Evolutionary conservation across 1,140 invertebrate genomes (phyloP), one percentile per base, ranked within the genome.

Genomic region (Drosophila sechellia): DNA sequence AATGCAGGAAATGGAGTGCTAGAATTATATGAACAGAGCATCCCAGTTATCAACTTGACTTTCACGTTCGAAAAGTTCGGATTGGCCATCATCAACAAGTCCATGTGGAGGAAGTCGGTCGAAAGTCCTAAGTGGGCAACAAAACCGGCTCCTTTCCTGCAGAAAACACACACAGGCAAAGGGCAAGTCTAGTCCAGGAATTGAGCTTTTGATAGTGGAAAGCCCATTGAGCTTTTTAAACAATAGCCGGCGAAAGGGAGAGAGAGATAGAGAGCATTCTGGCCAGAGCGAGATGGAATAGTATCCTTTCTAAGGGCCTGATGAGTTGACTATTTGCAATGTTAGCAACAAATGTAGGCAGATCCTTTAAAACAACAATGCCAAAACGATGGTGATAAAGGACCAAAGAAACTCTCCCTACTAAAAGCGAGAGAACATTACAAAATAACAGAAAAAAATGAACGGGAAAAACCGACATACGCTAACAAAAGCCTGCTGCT

Each of bases 401-500:
- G 56, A 39, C 45, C 27, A 60, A 72, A 72, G 34, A 46, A 40
- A 59, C 50, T n/a, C 46, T 49, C 39, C 39, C 40, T 37, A 40
- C 35, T 56, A 17, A 34, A 37, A 39, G 35, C 56, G 46, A 72
- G 43, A 46, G 45, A n/a, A 42, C 54, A 27, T 39, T 25, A 27
- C 10, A 31, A 49, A 31, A 58, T 17, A 43, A 43, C 10, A 20
- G 22, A 65, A 63, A 42, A 70, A 35, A 20, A 13, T 42, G 17
- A 15, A 15, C 15, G 46, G 39, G 55, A 48, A 31, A 55, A 48
- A 61, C 66, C 79, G 75, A 61, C 79, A 83, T 74, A 60, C 77
- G 79, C 50, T 57, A 83, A 81, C 79, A 83, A 83, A 84, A 75
- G 70, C 49, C 71, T 42, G 71, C 71, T 42, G 71, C 37, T 56